Base-by-base conservation (phyloP, 2,888 invertebrate species). In the Euzophera pinguis region DNA sequence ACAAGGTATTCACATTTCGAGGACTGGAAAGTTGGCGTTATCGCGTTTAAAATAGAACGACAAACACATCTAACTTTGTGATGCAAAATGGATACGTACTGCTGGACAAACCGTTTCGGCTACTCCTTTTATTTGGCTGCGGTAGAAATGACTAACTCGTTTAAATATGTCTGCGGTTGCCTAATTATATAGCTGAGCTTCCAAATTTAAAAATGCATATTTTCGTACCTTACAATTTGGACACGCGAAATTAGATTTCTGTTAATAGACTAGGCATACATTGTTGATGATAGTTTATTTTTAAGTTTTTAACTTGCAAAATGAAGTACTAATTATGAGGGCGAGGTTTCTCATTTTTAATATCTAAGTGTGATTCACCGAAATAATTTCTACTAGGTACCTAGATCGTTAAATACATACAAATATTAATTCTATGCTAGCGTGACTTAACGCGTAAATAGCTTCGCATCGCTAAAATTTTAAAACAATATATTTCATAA, bases 1-100 rank as follows among this genome's bases (percentile, higher is more conserved):
- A 90, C 89, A 90, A 87, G 88, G 84, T 86, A 90, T 89, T 90
- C 89, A 87, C 89, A 90, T 90, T 90, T 88, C 81, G 87, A 88
- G 87, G 77, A 82, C 84, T 85, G 83, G 80, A 82, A 88, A 89
- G 88, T 88, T 89, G 78, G 84, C 86, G 82, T 88, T 90, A 89
- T 89, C 89, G 88, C 80, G 78, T 89, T 85, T 88, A 84, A 89
- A 89, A 90, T 88, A 84, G 86, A 84, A 85, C 87, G 84, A 81
- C 86, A 83, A 80, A 81, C 84, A 81, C 83, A 85, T 87, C 81
- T 83, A 88, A 86, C 89, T 90, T 88, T 85, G 84, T 83, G 88
- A 88, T 85, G 81, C 82, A 84, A 84, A 88, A 84, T 84, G 87
- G 81, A 84, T 78, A 81, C 69, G 78, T 73, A 69, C 68, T 67